These are phyloP conservation scores for Brachionus manjavacas DNA, from an alignment of 1,140 invertebrate species.

Conservation along the genomic window DNA sequence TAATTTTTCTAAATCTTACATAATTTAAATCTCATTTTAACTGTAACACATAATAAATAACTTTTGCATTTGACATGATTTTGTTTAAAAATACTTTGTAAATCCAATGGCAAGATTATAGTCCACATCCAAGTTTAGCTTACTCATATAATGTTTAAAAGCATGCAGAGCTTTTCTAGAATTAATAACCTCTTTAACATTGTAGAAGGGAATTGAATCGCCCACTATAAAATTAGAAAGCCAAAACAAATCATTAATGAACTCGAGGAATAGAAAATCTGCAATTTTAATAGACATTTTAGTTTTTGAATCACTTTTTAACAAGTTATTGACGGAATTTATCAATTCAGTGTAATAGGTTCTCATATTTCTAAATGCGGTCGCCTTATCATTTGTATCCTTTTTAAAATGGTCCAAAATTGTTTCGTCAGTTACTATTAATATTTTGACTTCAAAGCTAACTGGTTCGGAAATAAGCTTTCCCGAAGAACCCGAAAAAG, in stretches of 20 bases:
- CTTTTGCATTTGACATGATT: too few relatives aligned
- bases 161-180: neutral
- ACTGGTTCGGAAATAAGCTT: neutral
- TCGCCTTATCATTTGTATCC: neutral
- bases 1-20: too few relatives aligned
- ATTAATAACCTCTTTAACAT: neutral
- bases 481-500: neutral
- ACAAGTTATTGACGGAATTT: neutral
- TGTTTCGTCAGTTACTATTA: neutral
- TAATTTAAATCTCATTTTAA: too few relatives aligned
- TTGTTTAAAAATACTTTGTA: neutral
- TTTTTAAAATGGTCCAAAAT: neutral
- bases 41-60: too few relatives aligned
- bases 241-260: neutral
- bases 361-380: neutral
- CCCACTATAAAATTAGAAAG: neutral
- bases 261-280: neutral
- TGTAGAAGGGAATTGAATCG: neutral
- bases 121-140: neutral
- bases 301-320: neutral
- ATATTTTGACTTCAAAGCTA: neutral
- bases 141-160: neutral
- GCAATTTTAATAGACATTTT: neutral
- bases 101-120: neutral
- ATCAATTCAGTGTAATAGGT: neutral